Conservation (phyloP, 2,888 invertebrate species). For the Molorchus minor region DNA sequence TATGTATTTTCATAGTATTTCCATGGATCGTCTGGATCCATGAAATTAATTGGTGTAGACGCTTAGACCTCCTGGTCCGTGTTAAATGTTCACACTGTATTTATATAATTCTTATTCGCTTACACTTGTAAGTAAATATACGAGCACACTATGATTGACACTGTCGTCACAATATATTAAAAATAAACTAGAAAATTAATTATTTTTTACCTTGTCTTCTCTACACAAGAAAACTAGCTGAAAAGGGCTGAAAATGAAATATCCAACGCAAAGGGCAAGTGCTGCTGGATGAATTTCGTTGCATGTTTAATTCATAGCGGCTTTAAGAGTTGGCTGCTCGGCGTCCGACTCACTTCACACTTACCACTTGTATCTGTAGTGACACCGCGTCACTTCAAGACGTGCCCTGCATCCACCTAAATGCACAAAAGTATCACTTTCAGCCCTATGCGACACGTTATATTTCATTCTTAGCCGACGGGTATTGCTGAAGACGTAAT, state of each 20-base stretch:
- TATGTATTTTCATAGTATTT: too few species aligned
- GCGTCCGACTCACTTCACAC: conserved; percentile 18
- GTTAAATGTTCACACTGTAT: too few species aligned
- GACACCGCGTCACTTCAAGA: conserved; percentile 26
- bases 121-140: too few species aligned
- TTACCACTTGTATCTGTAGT: conserved; percentile 21
- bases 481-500: neutral
- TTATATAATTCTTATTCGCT: too few species aligned
- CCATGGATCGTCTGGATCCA: too few species aligned
- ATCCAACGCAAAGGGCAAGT: conserved; percentile 10
- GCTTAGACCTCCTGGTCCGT: too few species aligned
- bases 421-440: conserved; percentile 21
- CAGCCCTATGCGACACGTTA: conserved; percentile 14
- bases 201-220: neutral
- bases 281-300: conserved; percentile 13
- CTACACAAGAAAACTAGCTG: neutral
- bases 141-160: too few species aligned
- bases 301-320: conserved; percentile 36
- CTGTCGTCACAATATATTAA: too few species aligned
- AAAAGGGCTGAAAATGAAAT: conserved; percentile 15
- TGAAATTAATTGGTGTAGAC: too few species aligned
- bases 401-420: conserved; percentile 23
- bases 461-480: conserved; percentile 33
- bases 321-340: conserved; percentile 27
- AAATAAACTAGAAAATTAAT: neutral